phyloP scores from a whole-genome alignment of 2,113 vertebrate genomes.

The Otocyon megalotis region DNA sequence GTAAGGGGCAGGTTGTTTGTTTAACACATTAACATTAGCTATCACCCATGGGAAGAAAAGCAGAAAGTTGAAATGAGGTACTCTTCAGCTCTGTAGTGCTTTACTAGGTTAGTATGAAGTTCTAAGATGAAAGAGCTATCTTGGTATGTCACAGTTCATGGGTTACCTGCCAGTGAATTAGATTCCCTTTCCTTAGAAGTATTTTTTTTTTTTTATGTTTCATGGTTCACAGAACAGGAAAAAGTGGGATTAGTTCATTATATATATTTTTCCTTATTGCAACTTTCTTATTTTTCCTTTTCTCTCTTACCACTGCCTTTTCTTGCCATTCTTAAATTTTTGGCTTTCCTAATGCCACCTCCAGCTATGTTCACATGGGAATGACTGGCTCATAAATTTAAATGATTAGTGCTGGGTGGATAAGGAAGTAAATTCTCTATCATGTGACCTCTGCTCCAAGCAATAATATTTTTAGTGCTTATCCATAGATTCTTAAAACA shows the following conservation, averaged over 20 bases:
- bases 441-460: slow-evolving; percentile 20
- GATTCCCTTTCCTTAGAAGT: slow-evolving; percentile 64
- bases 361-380: not conserved
- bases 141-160: slow-evolving; percentile 53
- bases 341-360: not conserved
- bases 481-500: slow-evolving; percentile 49
- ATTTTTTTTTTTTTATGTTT: slow-evolving; percentile 76
- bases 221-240: slow-evolving; percentile 35
- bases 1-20: slow-evolving; percentile 55
- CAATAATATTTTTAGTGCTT: slow-evolving; percentile 59
- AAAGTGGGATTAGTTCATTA: slow-evolving; percentile 65
- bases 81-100: slow-evolving; percentile 39
- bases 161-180: slow-evolving; percentile 59
- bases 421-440: slow-evolving; percentile 52
- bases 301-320: slow-evolving; percentile 21
- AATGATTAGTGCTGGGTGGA: slow-evolving; percentile 39
- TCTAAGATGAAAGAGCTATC: slow-evolving; percentile 80
- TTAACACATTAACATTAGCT: slow-evolving; percentile 71
- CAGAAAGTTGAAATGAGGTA: slow-evolving; percentile 70
- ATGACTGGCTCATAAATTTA: slow-evolving; percentile 60
- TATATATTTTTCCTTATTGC: slow-evolving; percentile 72
- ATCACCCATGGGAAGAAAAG: slow-evolving; percentile 64
- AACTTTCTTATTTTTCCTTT: slow-evolving; percentile 64
- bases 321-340: slow-evolving; percentile 20
- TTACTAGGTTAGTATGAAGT: slow-evolving; percentile 69